Conservation (phyloP, 1,140 invertebrate genomes). For the Ostrea denselamellosa region DNA sequence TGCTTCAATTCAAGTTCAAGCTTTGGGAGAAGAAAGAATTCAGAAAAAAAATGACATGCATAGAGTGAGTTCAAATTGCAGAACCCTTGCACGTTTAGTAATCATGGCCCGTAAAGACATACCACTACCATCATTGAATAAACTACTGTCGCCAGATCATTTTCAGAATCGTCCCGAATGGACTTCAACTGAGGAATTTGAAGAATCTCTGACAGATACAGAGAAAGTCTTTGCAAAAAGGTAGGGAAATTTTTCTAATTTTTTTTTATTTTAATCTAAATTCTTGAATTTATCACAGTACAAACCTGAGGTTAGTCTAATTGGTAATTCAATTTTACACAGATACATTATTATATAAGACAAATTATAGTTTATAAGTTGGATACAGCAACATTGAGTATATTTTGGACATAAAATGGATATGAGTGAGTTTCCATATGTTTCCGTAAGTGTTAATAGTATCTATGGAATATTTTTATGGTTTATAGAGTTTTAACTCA, state of each 20-base stretch:
- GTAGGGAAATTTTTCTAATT: not conserved
- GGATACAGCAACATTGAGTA: too few species aligned
- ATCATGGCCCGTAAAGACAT: slow-evolving; percentile 17
- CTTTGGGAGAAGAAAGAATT: slow-evolving; percentile 32
- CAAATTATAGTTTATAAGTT: too few species aligned
- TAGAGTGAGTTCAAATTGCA: slow-evolving; percentile 28
- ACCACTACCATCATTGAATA: slow-evolving; percentile 24
- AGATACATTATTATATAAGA: too few species aligned
- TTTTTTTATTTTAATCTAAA: not conserved
- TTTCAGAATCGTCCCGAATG: slow-evolving; percentile 14
- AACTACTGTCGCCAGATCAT: slow-evolving; percentile 21
- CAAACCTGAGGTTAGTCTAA: not conserved
- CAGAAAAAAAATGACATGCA: slow-evolving; percentile 30
- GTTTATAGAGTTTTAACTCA: too few species aligned
- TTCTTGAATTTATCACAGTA: slow-evolving; percentile 28
- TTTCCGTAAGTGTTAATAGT: too few species aligned
- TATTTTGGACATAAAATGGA: too few species aligned
- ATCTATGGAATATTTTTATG: too few species aligned
- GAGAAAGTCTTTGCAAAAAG: slow-evolving; percentile 6
- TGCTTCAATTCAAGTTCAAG: slow-evolving; percentile 32
- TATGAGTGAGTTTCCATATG: too few species aligned
- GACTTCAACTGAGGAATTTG: slow-evolving; percentile 28
- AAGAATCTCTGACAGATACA: slow-evolving; percentile 11
- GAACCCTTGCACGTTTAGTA: slow-evolving; percentile 31
- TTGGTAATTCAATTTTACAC: too few species aligned